Percentiles rank a stretch among this genome's conserved stretches.
Conservation (phyloP, 2,888 invertebrate species). For the Diogma glabrata region DNA sequence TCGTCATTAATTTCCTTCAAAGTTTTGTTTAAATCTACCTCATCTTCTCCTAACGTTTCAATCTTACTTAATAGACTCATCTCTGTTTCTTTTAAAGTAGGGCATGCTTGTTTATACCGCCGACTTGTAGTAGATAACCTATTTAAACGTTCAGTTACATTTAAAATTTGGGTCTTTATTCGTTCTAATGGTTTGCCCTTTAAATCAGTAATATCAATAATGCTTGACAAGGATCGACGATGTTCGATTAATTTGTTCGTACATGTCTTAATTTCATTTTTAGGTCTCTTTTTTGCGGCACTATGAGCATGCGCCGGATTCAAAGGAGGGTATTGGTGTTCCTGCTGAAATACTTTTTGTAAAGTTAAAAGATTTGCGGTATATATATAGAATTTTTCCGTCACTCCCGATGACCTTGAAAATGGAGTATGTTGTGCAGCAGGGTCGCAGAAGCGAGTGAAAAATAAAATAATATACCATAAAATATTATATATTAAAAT, state of each 20-base stretch:
- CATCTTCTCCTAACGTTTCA: not conserved
- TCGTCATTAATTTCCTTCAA: not conserved
- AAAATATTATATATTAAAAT: too few relatives aligned
- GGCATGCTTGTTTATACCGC: not conserved
- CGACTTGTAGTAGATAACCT: not conserved
- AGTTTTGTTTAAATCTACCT: not conserved
- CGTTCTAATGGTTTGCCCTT: not conserved
- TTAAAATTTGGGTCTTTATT: not conserved
- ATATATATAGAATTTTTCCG: too few relatives aligned
- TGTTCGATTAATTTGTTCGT: not conserved
- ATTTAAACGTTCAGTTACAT: not conserved
- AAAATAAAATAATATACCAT: too few relatives aligned
- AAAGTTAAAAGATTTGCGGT: not conserved
- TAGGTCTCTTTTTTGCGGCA: not conserved
- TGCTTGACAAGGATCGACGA: not conserved
- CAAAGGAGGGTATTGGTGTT: not conserved
- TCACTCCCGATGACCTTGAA: too few relatives aligned
- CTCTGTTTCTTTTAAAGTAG: not conserved
- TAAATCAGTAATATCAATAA: not conserved
- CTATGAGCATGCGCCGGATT: not conserved
- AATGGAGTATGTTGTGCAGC: too few relatives aligned
- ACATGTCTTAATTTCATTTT: not conserved
- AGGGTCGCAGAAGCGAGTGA: too few relatives aligned
- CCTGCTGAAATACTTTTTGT: not conserved
- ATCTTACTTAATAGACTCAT: not conserved